Evolutionary conservation across 1,140 invertebrate genomes (phyloP).

Genomic region (Scaptomyza graminum): DNA sequence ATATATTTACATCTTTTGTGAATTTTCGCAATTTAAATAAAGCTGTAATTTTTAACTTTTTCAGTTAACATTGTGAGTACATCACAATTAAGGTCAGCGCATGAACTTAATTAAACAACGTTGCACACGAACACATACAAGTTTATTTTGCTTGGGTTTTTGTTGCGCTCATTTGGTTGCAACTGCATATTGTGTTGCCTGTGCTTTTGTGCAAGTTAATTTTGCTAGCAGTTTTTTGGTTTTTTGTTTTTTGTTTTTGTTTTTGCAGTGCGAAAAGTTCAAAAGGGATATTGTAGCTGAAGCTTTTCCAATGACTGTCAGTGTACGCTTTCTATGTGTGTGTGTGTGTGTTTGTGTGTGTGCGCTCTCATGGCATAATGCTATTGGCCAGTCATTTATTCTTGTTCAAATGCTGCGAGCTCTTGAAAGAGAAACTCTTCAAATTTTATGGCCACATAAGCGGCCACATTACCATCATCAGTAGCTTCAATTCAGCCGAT

Average conservation of each 20-base stretch:
- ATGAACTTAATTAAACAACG: slow-evolving; percentile 29
- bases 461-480: slow-evolving; percentile 49
- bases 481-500: slow-evolving; percentile 54
- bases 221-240: slow-evolving; percentile 33
- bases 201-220: slow-evolving; percentile 59
- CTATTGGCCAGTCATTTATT: slow-evolving; percentile 23
- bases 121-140: neutral
- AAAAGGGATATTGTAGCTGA: slow-evolving; percentile 42
- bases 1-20: no score
- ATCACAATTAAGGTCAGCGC: slow-evolving; percentile 16
- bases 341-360: slow-evolving; percentile 15
- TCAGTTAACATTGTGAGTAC: neutral
- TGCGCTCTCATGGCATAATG: neutral
- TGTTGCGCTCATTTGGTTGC: slow-evolving; percentile 45
- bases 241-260: no score
- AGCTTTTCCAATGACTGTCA: slow-evolving; percentile 24
- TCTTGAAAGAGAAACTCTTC: slow-evolving; percentile 50
- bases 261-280: slow-evolving; percentile 20
- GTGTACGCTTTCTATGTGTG: neutral
- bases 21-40: no score
- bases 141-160: slow-evolving; percentile 11
- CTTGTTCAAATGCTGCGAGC: slow-evolving; percentile 33
- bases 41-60: neutral
- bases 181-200: slow-evolving; percentile 39
- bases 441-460: slow-evolving; percentile 74